Evolutionary conservation across 1,140 invertebrate genomes (phyloP).

Genomic region (Medauroidea extradentata): DNA sequence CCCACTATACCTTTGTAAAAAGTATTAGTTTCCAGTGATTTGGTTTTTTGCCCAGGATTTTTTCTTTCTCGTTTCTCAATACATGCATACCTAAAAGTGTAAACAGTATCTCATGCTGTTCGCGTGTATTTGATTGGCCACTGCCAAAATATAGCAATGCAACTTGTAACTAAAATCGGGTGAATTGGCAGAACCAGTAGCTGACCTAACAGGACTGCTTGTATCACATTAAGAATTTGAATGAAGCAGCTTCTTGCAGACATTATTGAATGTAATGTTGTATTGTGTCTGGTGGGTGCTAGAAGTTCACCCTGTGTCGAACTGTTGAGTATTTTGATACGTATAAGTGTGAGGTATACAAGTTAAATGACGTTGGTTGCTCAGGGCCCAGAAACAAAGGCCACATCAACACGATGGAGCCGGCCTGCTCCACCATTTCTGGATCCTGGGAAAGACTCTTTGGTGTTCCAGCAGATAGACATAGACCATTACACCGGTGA

Average conservation of each 20-base stretch:
- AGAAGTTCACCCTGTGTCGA: too few species aligned
- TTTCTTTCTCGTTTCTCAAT: too few species aligned
- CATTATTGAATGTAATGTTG: neutral
- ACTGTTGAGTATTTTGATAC: neutral
- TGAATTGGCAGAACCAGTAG: neutral
- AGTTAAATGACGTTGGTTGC: neutral
- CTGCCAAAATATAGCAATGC: too few species aligned
- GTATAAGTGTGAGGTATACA: neutral
- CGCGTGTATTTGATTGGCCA: too few species aligned
- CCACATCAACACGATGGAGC: slow-evolving; percentile 40
- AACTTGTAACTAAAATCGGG: too few species aligned
- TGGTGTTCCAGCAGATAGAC: slow-evolving; percentile 89
- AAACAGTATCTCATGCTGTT: too few species aligned
- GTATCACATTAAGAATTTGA: neutral
- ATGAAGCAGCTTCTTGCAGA: neutral
- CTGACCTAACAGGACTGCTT: neutral
- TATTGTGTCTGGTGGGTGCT: neutral
- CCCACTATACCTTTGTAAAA: too few species aligned
- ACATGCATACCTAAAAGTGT: too few species aligned
- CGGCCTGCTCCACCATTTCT: slow-evolving; percentile 64
- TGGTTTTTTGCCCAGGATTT: too few species aligned
- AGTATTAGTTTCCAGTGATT: too few species aligned
- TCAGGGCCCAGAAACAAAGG: slow-evolving; percentile 10
- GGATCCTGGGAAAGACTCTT: slow-evolving; percentile 58
- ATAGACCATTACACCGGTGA: slow-evolving; percentile 85